phyloP scores from a whole-genome alignment of 2,797 vertebrate species.

The Danionella dracula region DNA sequence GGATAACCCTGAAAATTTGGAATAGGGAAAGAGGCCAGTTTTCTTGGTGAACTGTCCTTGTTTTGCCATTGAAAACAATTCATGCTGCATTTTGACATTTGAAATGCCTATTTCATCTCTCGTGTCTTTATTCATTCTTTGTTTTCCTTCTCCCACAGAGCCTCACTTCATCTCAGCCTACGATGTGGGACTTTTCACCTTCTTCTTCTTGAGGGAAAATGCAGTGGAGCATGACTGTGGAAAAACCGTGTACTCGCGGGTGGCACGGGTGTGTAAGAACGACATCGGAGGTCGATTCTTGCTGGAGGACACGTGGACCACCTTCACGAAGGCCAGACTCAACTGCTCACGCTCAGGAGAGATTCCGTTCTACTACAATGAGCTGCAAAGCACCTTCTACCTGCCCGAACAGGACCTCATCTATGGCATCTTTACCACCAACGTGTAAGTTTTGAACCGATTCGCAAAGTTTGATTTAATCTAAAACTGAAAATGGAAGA shows the following conservation, averaged over 20 bases:
- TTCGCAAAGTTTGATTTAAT: neutral
- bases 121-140: neutral
- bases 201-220: conserved; percentile 95
- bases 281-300: conserved; percentile 92
- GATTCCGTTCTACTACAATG: conserved; percentile 95
- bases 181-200: conserved; percentile 90
- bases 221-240: conserved; percentile 96
- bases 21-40: neutral
- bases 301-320: conserved; percentile 97
- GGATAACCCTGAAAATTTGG: neutral
- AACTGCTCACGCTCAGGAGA: conserved; percentile 96
- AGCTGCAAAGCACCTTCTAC: conserved; percentile 96
- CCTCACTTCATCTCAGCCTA: conserved; percentile 97
- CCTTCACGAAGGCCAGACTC: conserved; percentile 94
- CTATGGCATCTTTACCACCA: conserved; percentile 96
- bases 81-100: neutral
- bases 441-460: conserved; percentile 79
- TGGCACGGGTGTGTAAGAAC: conserved; percentile 95
- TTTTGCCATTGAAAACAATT: neutral
- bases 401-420: conserved; percentile 95
- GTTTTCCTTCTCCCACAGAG: conserved; percentile 62
- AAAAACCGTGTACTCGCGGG: conserved; percentile 90
- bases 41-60: neutral
- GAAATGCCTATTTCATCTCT: neutral
- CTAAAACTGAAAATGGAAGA: neutral